Evolutionary conservation across 2,797 vertebrate genomes (phyloP).

Genomic region (Eulemur mongoz): DNA sequence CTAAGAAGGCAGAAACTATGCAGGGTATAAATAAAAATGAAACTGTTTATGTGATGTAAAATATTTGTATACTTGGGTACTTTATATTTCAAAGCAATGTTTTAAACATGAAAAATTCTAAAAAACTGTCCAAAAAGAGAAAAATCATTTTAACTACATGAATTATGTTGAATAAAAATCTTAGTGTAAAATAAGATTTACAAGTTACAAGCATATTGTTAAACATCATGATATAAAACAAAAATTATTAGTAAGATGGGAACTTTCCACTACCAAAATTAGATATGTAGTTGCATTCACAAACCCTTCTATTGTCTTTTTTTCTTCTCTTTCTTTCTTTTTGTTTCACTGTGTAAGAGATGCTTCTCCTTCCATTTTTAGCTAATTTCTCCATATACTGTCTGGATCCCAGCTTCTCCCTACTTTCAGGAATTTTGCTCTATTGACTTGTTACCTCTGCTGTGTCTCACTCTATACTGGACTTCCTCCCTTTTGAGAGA

Average conservation of each 20-base stretch:
- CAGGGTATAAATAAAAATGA: neutral
- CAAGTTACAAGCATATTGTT: neutral
- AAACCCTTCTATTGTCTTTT: neutral
- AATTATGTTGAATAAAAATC: neutral
- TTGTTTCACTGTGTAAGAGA: neutral
- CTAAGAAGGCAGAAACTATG: neutral
- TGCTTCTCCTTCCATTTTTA: neutral
- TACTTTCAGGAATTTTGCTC: neutral
- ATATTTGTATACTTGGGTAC: neutral
- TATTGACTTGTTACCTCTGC: neutral
- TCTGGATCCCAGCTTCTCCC: neutral
- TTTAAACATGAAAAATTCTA: constrained; percentile 5
- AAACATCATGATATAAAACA: neutral
- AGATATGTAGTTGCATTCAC: neutral
- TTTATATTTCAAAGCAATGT: neutral
- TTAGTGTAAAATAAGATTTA: neutral
- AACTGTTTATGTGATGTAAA: neutral
- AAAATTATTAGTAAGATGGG: neutral
- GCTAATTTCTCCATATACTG: neutral
- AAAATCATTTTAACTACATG: neutral
- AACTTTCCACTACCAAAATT: neutral
- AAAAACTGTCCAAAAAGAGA: neutral
- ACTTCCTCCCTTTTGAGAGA: neutral
- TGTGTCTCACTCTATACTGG: neutral
- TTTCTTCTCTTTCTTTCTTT: neutral